phyloP scores from a whole-genome alignment of 2,888 invertebrate genomes.

The Troides aeacus region DNA sequence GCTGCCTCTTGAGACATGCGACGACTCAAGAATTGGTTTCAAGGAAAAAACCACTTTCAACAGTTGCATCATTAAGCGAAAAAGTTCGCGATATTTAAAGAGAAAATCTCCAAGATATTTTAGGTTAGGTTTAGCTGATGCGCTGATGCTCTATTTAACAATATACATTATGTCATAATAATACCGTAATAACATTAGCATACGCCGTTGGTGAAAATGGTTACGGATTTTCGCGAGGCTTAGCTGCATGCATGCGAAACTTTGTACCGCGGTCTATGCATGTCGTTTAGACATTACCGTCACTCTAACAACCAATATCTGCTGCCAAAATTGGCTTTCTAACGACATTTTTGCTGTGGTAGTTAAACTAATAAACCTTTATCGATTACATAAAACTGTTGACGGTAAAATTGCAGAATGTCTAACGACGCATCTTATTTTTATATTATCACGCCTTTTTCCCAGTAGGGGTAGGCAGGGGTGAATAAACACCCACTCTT shows the following conservation, averaged over 20 bases:
- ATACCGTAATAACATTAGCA: constrained; percentile 21
- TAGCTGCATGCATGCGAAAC: constrained; percentile 61
- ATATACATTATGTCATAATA: constrained; percentile 6
- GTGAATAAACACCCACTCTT: too few relatives aligned
- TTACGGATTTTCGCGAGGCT: constrained; percentile 39
- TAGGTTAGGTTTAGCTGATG: neutral
- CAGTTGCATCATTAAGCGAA: neutral
- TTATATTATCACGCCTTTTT: too few relatives aligned
- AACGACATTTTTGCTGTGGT: constrained; percentile 21
- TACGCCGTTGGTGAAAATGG: constrained; percentile 29
- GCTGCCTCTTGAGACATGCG: constrained; percentile 11
- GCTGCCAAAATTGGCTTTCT: constrained; percentile 9
- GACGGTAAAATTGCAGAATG: neutral
- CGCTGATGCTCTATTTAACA: neutral
- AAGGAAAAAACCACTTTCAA: constrained; percentile 3
- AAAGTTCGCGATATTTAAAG: neutral
- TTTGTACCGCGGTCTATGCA: constrained; percentile 39
- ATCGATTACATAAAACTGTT: constrained; percentile 7
- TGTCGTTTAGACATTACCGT: constrained; percentile 17
- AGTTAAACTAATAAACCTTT: constrained; percentile 15
- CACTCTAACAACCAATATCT: constrained; percentile 24
- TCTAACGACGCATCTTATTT: neutral
- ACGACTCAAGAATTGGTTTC: constrained; percentile 16
- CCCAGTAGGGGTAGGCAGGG: too few relatives aligned
- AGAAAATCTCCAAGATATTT: neutral